Evolutionary conservation across 2,113 vertebrate species (phyloP).

Genomic region (Nothobranchius kuhntae): DNA sequence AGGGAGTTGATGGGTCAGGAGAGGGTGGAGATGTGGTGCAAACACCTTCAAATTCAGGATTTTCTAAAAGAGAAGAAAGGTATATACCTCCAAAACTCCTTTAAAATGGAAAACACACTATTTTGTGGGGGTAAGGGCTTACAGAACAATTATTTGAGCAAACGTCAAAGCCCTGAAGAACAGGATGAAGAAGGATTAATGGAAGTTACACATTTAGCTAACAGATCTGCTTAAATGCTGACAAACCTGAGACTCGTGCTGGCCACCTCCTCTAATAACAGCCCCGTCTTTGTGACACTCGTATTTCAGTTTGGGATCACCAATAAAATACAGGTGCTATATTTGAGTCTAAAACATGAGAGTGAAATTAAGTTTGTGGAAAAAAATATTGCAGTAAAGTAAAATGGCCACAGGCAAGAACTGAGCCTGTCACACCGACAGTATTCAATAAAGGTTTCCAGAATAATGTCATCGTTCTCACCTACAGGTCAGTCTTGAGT

Average conservation of each 20-base stretch:
- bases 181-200: background rate
- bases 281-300: slow-evolving; percentile 21
- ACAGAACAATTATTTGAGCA: too few relatives aligned
- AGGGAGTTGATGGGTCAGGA: slow-evolving; percentile 42
- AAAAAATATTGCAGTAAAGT: slow-evolving; percentile 47
- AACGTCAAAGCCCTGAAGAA: background rate
- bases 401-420: slow-evolving; percentile 45
- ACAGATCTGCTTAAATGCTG: background rate
- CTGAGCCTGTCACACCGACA: slow-evolving; percentile 54
- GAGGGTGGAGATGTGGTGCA: slow-evolving; percentile 33
- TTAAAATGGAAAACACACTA: slow-evolving; percentile 7
- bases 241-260: background rate
- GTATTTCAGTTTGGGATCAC: slow-evolving; percentile 52
- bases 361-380: slow-evolving; percentile 58
- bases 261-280: slow-evolving; percentile 9
- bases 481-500: slow-evolving; percentile 39
- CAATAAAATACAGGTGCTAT: slow-evolving; percentile 47
- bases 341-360: slow-evolving; percentile 42
- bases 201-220: background rate
- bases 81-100: background rate
- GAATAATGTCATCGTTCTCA: slow-evolving; percentile 59
- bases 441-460: slow-evolving; percentile 46
- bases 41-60: slow-evolving; percentile 23
- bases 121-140: too few relatives aligned
- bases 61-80: background rate